phyloP scores from a whole-genome alignment of 2,797 vertebrate species.

The Gymnopithys bicolor region DNA sequence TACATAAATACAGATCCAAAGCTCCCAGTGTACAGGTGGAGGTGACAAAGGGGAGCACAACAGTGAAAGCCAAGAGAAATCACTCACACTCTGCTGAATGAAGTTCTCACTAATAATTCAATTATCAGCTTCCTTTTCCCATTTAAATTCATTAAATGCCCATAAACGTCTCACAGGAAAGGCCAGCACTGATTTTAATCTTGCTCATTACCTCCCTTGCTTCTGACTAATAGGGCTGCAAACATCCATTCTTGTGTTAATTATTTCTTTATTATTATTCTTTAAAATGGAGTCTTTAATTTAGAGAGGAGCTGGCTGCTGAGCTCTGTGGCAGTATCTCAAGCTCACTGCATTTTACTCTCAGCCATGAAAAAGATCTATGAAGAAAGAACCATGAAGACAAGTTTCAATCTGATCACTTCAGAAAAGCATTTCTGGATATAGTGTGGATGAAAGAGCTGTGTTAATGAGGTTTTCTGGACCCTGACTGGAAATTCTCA shows the following conservation, averaged over 20 bases:
- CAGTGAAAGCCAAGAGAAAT: neutral
- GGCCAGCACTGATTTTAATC: neutral
- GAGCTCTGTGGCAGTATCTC: neutral
- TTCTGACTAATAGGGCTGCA: neutral
- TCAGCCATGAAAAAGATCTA: neutral
- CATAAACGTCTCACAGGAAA: neutral
- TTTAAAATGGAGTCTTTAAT: neutral
- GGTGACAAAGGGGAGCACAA: neutral
- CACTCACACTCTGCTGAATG: neutral
- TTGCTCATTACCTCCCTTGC: neutral
- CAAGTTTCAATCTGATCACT: neutral
- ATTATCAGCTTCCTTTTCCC: neutral
- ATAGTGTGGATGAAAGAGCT: neutral
- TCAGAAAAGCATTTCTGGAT: neutral
- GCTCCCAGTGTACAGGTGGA: neutral
- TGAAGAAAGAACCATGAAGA: neutral
- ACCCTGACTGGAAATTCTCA: neutral
- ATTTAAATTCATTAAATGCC: slow-evolving; percentile 9
- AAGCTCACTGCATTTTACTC: neutral
- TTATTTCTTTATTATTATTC: neutral
- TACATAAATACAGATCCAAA: neutral
- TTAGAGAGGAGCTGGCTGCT: neutral
- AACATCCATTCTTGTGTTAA: neutral
- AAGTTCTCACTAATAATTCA: neutral
- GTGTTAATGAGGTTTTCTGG: neutral